Evolutionary conservation across 2,113 vertebrate species (phyloP).

Genomic region (Mustela lutreola): DNA sequence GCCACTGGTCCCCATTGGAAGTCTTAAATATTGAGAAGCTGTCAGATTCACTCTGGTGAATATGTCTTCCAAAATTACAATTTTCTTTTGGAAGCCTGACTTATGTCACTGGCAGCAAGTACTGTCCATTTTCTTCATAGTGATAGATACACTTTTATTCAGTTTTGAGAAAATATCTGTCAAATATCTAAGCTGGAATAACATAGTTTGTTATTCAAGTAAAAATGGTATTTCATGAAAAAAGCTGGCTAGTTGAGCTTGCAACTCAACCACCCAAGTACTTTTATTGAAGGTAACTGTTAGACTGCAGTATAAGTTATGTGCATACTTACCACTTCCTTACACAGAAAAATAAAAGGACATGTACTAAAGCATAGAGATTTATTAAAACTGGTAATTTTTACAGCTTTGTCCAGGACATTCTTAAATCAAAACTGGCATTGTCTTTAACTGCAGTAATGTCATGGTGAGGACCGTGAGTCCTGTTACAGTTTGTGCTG

Average conservation of each 20-base stretch:
- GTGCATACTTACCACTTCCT: neutral
- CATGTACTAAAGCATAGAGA: neutral
- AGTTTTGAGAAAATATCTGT: constrained; percentile 31
- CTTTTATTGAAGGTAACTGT: constrained; percentile 24
- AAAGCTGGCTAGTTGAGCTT: neutral
- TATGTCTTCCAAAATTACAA: neutral
- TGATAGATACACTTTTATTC: neutral
- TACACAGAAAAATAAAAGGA: neutral
- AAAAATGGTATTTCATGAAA: constrained; percentile 36
- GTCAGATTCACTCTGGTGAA: neutral
- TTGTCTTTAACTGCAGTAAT: neutral
- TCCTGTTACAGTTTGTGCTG: neutral
- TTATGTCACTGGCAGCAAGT: neutral
- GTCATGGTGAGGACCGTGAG: neutral
- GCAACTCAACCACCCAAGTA: neutral
- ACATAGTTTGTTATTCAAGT: neutral
- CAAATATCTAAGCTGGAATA: neutral
- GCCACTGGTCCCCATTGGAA: neutral
- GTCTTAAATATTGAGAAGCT: neutral
- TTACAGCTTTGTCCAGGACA: neutral
- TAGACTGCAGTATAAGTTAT: neutral
- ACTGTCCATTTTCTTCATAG: neutral
- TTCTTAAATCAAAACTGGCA: neutral
- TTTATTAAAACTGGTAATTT: constrained; percentile 16
- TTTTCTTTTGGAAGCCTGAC: constrained; percentile 12